A percentile compares a stretch with the other conserved stretches of the same genome.
phyloP scores from a whole-genome alignment of 2,113 vertebrate genomes.

The Chrysochloris asiatica region DNA sequence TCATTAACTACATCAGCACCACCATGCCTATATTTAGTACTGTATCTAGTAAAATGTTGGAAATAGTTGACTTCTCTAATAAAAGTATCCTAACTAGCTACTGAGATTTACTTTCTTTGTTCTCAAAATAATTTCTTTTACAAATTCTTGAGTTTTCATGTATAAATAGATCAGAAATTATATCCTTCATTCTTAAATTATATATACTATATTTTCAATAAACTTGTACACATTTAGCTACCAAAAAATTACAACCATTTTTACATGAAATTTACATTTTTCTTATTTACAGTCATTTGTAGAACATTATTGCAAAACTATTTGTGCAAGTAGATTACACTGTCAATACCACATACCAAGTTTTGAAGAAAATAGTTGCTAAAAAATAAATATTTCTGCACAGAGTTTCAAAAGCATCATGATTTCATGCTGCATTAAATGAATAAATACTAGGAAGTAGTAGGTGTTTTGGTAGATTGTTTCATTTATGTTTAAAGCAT shows the following conservation, averaged over 20 bases:
- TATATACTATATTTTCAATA: slow-evolving; percentile 75
- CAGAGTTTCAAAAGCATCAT: slow-evolving; percentile 76
- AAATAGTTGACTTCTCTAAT: slow-evolving; percentile 66
- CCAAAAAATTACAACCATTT: slow-evolving; percentile 75
- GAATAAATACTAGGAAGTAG: slow-evolving; percentile 71
- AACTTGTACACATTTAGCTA: slow-evolving; percentile 76
- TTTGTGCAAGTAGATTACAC: slow-evolving; percentile 77
- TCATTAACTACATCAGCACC: slow-evolving; percentile 65
- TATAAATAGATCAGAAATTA: slow-evolving; percentile 78
- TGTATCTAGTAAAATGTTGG: slow-evolving; percentile 62
- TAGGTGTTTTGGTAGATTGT: slow-evolving; percentile 70
- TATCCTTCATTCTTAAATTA: slow-evolving; percentile 74
- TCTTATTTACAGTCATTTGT: slow-evolving; percentile 77
- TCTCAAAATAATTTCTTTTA: slow-evolving; percentile 79
- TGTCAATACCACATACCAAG: slow-evolving; percentile 71
- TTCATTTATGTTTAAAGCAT: slow-evolving; percentile 69
- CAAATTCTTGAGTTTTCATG: slow-evolving; percentile 75
- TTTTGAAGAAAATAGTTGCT: slow-evolving; percentile 79
- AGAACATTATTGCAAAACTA: slow-evolving; percentile 81
- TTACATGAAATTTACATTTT: slow-evolving; percentile 80
- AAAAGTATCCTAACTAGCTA: slow-evolving; percentile 74
- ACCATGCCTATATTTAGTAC: slow-evolving; percentile 55
- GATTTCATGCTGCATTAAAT: slow-evolving; percentile 79
- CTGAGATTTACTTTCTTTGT: slow-evolving; percentile 72
- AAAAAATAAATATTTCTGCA: slow-evolving; percentile 82